Conservation (phyloP, 2,797 vertebrate genomes). For the Darevskia mixta region DNA sequence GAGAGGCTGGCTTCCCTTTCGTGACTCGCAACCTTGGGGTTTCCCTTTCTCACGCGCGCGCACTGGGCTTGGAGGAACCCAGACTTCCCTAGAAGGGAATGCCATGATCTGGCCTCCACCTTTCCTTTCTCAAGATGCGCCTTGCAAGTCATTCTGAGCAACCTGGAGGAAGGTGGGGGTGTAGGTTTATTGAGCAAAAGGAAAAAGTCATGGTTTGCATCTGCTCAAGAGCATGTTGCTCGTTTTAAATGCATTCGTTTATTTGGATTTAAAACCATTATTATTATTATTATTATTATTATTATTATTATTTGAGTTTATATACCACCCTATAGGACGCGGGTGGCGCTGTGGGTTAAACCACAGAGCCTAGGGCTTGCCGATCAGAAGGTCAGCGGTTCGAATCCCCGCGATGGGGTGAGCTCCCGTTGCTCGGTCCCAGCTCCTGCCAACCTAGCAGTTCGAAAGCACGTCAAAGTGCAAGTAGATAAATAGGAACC, state of each 20-base stretch:
- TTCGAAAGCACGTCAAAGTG: no score
- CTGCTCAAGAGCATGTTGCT: not conserved
- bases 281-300: no score
- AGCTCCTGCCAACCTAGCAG: no score
- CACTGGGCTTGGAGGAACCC: slow-evolving; percentile 5
- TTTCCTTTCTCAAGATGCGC: not conserved
- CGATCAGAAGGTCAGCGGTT: no score
- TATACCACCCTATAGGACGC: no score
- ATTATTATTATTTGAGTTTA: no score
- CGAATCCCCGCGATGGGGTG: no score
- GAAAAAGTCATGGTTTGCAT: not conserved
- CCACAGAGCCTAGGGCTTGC: no score
- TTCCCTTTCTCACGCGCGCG: not conserved
- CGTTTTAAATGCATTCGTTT: not conserved
- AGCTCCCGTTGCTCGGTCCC: no score
- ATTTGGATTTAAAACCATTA: not conserved
- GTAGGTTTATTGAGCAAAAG: not conserved
- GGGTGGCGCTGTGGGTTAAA: no score
- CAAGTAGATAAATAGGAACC: no score
- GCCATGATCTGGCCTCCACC: not conserved
- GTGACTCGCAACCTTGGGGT: not conserved
- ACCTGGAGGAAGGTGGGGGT: not conserved
- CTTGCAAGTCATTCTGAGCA: not conserved
- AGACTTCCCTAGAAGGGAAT: not conserved
- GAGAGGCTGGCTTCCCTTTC: not conserved